Percentiles rank a stretch among this genome's conserved stretches.
Evolutionary conservation across 1,140 invertebrate species (phyloP).

Genomic region (Sminthurinus signatus): DNA sequence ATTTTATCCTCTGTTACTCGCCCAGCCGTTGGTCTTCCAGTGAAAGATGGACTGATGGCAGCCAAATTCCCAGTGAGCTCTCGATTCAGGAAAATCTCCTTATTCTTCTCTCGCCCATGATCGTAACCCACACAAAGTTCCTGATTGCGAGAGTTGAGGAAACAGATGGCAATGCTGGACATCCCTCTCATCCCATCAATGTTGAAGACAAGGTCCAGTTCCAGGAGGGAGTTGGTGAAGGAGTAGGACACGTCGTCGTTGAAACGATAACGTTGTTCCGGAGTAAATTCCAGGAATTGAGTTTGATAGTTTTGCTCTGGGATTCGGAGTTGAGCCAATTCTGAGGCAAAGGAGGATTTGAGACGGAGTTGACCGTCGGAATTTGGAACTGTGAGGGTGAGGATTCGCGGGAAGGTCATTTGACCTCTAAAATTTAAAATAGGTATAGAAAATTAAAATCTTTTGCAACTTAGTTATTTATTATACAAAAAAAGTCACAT

Average conservation of each 20-base stretch:
- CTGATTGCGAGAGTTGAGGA: constrained; percentile 13
- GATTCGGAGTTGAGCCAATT: not conserved
- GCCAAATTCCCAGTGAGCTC: constrained; percentile 12
- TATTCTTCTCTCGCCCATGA: not conserved
- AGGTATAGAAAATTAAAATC: too few relatives aligned
- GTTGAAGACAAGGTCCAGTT: constrained; percentile 19
- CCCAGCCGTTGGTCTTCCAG: not conserved
- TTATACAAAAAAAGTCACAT: too few relatives aligned
- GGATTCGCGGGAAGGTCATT: constrained; percentile 25
- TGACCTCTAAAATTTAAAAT: constrained; percentile 29
- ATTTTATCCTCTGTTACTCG: constrained; percentile 6
- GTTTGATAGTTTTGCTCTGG: not conserved
- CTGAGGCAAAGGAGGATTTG: not conserved
- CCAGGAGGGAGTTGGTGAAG: constrained; percentile 10
- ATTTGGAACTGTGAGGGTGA: not conserved
- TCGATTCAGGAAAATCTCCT: constrained; percentile 24
- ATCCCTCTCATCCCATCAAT: not conserved
- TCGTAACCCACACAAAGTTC: constrained; percentile 34
- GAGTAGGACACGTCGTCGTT: too few relatives aligned
- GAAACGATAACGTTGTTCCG: too few relatives aligned
- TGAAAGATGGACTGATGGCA: not conserved
- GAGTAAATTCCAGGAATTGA: too few relatives aligned
- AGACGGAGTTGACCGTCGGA: not conserved
- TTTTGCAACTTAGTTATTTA: too few relatives aligned
- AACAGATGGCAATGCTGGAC: constrained; percentile 17